These are phyloP conservation scores for Lophius piscatorius DNA, from an alignment of 2,113 vertebrate species.

Conservation along the genomic window DNA sequence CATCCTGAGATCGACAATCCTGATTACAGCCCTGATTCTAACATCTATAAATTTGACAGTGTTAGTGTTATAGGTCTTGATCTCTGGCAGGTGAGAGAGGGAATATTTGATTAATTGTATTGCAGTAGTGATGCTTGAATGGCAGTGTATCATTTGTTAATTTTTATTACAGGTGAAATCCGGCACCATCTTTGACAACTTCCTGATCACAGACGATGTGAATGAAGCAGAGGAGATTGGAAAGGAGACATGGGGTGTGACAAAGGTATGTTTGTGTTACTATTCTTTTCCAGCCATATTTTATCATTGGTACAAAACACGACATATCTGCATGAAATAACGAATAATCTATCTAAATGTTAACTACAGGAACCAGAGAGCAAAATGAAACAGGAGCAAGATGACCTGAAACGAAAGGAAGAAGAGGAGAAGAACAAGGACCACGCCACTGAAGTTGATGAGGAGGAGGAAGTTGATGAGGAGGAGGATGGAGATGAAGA, in stretches of 20 bases:
- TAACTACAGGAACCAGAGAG: conserved; percentile 72
- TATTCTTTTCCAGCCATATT: neutral
- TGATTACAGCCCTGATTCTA: conserved; percentile 71
- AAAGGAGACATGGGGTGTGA: conserved; percentile 84
- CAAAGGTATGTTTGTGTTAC: conserved; percentile 71
- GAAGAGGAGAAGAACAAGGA: conserved; percentile 80
- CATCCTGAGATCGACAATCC: conserved; percentile 85
- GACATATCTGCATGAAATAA: neutral
- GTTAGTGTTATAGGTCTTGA: conserved; percentile 85
- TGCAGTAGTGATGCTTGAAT: neutral
- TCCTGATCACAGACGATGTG: conserved; percentile 83
- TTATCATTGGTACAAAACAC: neutral
- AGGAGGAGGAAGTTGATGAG: neutral
- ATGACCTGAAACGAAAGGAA: conserved; percentile 75
- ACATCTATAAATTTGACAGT: conserved; percentile 84
- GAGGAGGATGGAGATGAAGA: conserved; percentile 16
- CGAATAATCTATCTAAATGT: neutral
- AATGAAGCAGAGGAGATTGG: conserved; percentile 84
- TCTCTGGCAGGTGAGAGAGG: conserved; percentile 86
- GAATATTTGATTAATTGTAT: neutral
- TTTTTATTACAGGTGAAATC: conserved; percentile 82
- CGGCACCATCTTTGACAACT: conserved; percentile 90
- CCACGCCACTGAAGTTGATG: conserved; percentile 61
- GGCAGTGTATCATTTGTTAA: neutral
- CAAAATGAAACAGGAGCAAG: conserved; percentile 79